Evolutionary conservation across 1,140 invertebrate species (phyloP).

Genomic region (Calliphora vicina): DNA sequence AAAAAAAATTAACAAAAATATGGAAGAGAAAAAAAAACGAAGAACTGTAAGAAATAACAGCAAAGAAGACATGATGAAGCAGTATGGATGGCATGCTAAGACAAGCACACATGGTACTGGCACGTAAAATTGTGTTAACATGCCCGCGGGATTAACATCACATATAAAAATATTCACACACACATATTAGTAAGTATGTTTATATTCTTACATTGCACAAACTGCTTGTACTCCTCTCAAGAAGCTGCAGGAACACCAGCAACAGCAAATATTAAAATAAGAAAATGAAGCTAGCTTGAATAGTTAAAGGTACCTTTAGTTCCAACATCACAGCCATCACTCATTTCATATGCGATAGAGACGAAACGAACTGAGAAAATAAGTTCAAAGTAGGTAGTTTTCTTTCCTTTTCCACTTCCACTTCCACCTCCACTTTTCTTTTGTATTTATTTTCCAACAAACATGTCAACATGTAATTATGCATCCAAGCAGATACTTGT

Average conservation of each 20-base stretch:
- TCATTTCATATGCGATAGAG: neutral
- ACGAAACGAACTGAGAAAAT: neutral
- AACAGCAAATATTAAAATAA: conserved; percentile 6
- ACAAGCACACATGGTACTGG: conserved; percentile 22
- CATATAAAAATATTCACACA: neutral
- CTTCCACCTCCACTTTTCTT: too few relatives aligned
- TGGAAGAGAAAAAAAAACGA: neutral
- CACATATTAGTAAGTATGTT: too few relatives aligned
- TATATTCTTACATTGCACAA: neutral
- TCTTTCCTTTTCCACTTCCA: neutral
- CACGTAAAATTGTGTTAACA: conserved; percentile 35
- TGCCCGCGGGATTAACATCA: conserved; percentile 31
- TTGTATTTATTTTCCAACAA: neutral
- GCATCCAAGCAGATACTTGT: conserved; percentile 25
- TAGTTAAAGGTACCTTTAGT: neutral
- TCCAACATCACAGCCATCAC: neutral
- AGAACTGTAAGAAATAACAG: neutral
- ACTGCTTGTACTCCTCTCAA: neutral
- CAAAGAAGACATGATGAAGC: neutral
- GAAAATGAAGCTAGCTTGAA: neutral
- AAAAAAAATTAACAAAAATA: neutral
- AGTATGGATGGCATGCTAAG: neutral
- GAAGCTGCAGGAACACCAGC: neutral
- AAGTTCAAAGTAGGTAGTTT: neutral
- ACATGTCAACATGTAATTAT: conserved; percentile 35